Evolutionary conservation across 2,797 vertebrate genomes (phyloP).

Genomic region (Thripadectes ignobilis): DNA sequence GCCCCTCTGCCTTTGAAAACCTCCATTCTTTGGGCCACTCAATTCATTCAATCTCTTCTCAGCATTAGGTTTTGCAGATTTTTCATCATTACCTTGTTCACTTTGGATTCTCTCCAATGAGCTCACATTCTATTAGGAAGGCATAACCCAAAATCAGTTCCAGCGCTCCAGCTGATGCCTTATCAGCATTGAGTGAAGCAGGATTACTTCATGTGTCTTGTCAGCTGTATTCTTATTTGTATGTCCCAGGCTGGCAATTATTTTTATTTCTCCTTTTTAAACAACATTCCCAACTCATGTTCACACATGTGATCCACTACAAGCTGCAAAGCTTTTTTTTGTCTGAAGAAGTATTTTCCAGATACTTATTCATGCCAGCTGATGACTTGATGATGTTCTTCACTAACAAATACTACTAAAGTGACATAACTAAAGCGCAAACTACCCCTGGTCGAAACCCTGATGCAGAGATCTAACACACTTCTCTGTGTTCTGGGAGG

Average conservation of each 20-base stretch:
- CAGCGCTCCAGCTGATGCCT: slow-evolving; percentile 52
- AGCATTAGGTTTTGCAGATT: neutral
- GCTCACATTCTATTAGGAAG: neutral
- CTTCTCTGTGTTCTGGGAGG: neutral
- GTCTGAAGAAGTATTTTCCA: neutral
- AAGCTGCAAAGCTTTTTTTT: neutral
- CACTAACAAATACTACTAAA: neutral
- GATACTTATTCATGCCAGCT: neutral
- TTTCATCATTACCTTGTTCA: neutral
- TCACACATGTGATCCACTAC: slow-evolving; percentile 15
- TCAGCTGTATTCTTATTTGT: slow-evolving; percentile 38
- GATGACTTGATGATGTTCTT: neutral
- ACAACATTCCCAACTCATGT: slow-evolving; percentile 15
- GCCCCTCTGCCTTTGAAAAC: neutral
- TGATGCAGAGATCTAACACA: neutral
- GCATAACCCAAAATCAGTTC: slow-evolving; percentile 3
- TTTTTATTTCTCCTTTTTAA: neutral
- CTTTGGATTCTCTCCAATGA: slow-evolving; percentile 9
- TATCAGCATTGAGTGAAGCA: slow-evolving; percentile 64
- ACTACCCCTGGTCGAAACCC: neutral
- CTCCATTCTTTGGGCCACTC: neutral
- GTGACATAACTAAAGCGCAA: neutral
- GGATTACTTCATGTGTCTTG: slow-evolving; percentile 44
- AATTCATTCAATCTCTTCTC: neutral
- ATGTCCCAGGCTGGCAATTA: neutral